Conservation (phyloP, 2,113 vertebrate species). For the cat (Felis catus) region DNA sequence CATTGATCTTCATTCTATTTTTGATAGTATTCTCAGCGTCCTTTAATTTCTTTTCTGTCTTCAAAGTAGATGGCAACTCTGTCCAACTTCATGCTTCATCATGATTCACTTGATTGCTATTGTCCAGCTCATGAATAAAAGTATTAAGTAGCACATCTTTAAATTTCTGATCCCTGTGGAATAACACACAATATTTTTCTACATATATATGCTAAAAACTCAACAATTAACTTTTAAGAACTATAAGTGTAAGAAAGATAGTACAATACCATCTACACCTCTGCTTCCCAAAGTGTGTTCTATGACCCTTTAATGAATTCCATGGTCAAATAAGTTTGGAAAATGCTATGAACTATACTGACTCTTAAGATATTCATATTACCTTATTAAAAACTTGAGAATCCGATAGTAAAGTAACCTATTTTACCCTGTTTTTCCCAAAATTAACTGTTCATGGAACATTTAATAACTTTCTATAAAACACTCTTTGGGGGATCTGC, state of each 20-base stretch:
- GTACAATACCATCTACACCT: not conserved
- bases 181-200: not conserved
- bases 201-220: not conserved
- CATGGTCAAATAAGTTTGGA: not conserved
- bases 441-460: not conserved
- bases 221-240: not conserved
- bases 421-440: not conserved
- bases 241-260: not conserved
- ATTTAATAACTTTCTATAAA: conserved; percentile 15
- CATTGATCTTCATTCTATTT: not conserved
- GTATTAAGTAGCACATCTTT: not conserved
- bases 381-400: not conserved
- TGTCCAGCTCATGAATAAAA: not conserved
- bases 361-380: not conserved
- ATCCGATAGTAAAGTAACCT: not conserved
- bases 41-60: conserved; percentile 36
- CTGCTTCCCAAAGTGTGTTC: not conserved
- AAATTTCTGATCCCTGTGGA: not conserved
- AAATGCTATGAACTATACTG: not conserved
- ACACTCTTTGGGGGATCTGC: not conserved
- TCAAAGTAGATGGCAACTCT: not conserved
- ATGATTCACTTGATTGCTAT: not conserved
- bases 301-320: not conserved
- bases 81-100: not conserved
- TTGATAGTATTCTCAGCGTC: not conserved